Conservation (phyloP, 2,797 vertebrate genomes). For the Tauraco hartlaubi region DNA sequence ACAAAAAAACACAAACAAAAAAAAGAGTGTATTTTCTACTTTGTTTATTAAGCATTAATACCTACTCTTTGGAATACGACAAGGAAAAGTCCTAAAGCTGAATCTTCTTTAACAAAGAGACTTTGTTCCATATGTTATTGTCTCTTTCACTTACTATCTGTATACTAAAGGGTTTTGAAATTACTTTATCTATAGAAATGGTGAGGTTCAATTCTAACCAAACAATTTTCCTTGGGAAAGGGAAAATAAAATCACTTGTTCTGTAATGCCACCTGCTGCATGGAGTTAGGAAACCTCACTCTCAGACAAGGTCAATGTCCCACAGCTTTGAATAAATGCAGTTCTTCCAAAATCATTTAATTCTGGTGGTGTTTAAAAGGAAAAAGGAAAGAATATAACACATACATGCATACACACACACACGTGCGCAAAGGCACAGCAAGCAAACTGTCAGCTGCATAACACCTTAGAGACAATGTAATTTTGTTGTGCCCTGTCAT, state of each 20-base stretch:
- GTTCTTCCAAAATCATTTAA: not conserved
- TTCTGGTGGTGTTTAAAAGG: not conserved
- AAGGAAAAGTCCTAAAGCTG: not conserved
- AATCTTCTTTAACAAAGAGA: not conserved
- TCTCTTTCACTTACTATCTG: not conserved
- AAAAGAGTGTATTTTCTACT: not conserved
- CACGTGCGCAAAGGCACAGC: not conserved
- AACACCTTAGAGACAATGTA: not conserved
- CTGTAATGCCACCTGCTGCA: constrained; percentile 72
- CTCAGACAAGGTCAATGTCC: not conserved
- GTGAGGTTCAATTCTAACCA: not conserved
- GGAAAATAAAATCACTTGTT: constrained; percentile 10
- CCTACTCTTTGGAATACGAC: not conserved
- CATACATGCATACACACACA: not conserved
- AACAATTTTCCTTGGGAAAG: not conserved
- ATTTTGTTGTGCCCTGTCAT: not conserved
- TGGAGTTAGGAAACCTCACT: not conserved
- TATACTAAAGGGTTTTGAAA: not conserved
- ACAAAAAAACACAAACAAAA: not conserved
- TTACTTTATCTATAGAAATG: not conserved
- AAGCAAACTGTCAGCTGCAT: not conserved
- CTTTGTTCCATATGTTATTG: not conserved
- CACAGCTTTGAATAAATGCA: not conserved
- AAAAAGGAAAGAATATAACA: not conserved
- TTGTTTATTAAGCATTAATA: not conserved